Evolutionary conservation across 53 echinoderm and acorn worm genomes (phyloP).

Genomic region (Holothuria scabra): DNA sequence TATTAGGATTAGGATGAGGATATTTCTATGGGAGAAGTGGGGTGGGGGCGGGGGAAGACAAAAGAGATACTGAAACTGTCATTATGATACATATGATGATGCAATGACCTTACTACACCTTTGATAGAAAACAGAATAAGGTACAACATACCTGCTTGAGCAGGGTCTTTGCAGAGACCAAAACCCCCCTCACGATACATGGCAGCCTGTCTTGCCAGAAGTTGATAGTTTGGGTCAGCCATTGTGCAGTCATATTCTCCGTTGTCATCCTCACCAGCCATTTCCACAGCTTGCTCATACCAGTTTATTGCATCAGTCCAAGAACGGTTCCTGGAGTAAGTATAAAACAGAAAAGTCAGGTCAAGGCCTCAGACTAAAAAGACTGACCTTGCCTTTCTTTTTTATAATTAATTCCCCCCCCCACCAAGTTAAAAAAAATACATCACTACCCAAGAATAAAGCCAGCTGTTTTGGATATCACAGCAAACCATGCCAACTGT

Average conservation of each 20-base stretch:
- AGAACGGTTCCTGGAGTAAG: slow-evolving; percentile 54
- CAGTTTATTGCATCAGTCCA: slow-evolving; percentile 94
- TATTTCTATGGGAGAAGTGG: no score
- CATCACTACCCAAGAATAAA: no score
- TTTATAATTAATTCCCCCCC: no score
- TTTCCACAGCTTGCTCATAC: slow-evolving; percentile 71
- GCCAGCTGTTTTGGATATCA: no score
- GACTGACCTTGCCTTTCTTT: no score
- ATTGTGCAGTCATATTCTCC: slow-evolving; percentile 82
- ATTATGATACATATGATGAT: background rate
- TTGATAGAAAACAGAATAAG: background rate
- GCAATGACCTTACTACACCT: background rate
- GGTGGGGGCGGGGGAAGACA: slow-evolving; percentile 5
- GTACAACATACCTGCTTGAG: slow-evolving; percentile 77
- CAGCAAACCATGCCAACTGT: no score
- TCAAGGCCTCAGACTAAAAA: no score
- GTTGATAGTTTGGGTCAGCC: slow-evolving; percentile 77
- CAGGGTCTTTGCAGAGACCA: slow-evolving; percentile 76
- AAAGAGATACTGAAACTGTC: background rate
- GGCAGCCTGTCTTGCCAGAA: slow-evolving; percentile 80
- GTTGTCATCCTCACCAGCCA: slow-evolving; percentile 62
- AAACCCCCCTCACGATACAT: slow-evolving; percentile 80
- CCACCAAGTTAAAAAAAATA: no score
- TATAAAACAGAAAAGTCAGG: background rate
- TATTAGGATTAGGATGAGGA: no score